These are phyloP conservation scores for Aphidius gifuensis DNA, from an alignment of 1,140 invertebrate species.

Conservation along the genomic window DNA sequence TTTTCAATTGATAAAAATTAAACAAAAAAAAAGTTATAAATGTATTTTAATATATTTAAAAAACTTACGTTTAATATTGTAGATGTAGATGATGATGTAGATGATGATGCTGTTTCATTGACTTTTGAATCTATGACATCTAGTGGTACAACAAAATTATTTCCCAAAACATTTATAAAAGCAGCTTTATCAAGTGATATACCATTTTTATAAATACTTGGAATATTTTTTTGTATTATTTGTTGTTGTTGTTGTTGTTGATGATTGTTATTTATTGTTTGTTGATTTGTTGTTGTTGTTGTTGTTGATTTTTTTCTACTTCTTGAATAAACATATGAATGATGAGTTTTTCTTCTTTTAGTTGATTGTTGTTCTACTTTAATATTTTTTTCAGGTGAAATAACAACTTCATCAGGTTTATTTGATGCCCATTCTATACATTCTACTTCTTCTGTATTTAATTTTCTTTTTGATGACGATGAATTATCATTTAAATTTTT, in stretches of 20 bases:
- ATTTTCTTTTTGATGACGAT: no score
- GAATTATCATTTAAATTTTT: no score
- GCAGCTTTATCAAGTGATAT: conserved; percentile 8
- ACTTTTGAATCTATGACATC: not conserved
- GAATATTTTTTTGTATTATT: not conserved
- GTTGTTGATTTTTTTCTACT: not conserved
- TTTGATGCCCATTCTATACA: no score
- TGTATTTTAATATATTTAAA: not conserved
- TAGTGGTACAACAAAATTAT: conserved; percentile 16
- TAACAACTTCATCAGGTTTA: no score
- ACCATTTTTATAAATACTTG: not conserved
- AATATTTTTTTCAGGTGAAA: no score
- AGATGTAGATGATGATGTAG: not conserved
- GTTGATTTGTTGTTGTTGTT: no score
- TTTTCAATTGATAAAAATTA: not conserved
- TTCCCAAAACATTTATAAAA: conserved; percentile 2
- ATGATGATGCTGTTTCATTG: not conserved
- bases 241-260: no score
- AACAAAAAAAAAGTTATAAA: not conserved
- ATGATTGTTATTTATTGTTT: not conserved
- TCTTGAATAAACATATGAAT: no score
- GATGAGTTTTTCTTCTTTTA: no score
- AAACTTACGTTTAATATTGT: not conserved
- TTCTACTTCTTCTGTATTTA: no score
- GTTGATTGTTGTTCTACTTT: no score